Evolutionary conservation across 1,140 invertebrate genomes (phyloP).

Genomic region (Aphelinus atriplicis): DNA sequence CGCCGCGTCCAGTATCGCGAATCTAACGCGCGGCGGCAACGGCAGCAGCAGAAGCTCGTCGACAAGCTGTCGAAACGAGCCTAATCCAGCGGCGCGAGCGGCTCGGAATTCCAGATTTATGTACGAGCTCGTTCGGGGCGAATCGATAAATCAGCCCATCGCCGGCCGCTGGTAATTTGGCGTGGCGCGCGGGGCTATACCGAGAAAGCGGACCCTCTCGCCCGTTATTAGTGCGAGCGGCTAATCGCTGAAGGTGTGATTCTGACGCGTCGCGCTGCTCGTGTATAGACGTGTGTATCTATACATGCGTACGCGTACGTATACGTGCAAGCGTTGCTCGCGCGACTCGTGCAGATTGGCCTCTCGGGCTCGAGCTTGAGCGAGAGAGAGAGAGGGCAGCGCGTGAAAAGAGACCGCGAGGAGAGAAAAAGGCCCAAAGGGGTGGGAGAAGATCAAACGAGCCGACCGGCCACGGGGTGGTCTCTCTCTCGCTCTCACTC

Average conservation of each 20-base stretch:
- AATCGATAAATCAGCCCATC: conserved; percentile 39
- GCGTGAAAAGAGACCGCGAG: conserved; percentile 32
- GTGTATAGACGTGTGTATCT: conserved; percentile 4
- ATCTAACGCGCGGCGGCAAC: background rate
- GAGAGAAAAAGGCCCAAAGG: conserved; percentile 43
- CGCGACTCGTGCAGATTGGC: conserved; percentile 41
- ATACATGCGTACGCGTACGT: conserved; percentile 51
- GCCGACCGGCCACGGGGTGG: conserved; percentile 67
- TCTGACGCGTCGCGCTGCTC: conserved; percentile 56
- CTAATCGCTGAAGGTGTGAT: conserved; percentile 64
- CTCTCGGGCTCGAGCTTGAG: conserved; percentile 24
- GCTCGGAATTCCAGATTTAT: conserved; percentile 28
- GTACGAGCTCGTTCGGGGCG: conserved; percentile 4
- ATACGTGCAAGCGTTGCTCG: background rate
- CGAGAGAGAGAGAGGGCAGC: conserved; percentile 29
- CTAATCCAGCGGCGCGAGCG: background rate
- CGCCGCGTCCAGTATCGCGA: background rate
- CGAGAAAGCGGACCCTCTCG: conserved; percentile 6
- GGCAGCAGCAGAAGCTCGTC: background rate
- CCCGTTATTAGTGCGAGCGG: conserved; percentile 52
- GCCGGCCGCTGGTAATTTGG: conserved; percentile 13
- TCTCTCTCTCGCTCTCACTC: conserved; percentile 59
- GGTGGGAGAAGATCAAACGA: conserved; percentile 67
- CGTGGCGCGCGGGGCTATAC: background rate
- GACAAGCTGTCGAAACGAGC: conserved; percentile 31